Conservation (phyloP, 1,140 invertebrate genomes). For the Rhopalosiphum maidis region DNA sequence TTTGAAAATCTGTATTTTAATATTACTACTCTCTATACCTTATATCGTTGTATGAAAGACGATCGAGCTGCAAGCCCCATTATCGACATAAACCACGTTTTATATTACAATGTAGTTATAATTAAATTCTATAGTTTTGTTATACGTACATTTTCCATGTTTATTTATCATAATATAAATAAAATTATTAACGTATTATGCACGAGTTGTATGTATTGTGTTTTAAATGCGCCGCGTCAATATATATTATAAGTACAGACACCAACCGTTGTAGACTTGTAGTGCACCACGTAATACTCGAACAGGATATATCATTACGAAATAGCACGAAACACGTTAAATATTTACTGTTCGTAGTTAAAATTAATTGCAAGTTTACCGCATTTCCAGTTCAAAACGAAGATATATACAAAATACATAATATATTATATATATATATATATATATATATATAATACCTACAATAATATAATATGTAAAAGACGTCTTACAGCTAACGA, state of each 20-base stretch:
- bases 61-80: too few species aligned
- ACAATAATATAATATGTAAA: background rate
- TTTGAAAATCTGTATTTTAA: too few species aligned
- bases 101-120: background rate
- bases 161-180: background rate
- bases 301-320: background rate
- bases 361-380: constrained; percentile 2
- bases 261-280: background rate
- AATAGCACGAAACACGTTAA: background rate
- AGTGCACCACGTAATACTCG: background rate
- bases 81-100: background rate
- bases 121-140: background rate
- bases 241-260: background rate
- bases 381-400: background rate
- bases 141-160: background rate
- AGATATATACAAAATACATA: background rate
- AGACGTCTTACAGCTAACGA: background rate
- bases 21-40: too few species aligned
- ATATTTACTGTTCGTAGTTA: constrained; percentile 8
- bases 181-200: background rate
- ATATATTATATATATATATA: background rate
- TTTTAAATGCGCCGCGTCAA: background rate
- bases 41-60: too few species aligned
- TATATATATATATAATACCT: background rate
- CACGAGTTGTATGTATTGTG: background rate